Evolutionary conservation across 1,140 invertebrate species (phyloP).

Genomic region (Saccostrea glomerata): DNA sequence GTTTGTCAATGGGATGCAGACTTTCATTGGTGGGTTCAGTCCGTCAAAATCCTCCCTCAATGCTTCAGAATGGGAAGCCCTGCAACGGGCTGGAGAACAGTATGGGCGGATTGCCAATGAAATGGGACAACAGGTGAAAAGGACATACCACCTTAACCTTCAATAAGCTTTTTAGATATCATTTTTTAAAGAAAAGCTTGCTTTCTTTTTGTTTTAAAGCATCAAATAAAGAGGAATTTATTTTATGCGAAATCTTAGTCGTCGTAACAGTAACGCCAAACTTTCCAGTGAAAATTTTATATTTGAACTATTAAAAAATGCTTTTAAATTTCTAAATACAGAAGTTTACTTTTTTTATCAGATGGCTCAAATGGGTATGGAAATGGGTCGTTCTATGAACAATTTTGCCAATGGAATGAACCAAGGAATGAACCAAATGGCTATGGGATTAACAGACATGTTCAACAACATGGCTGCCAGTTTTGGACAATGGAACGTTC

Average conservation of each 20-base stretch:
- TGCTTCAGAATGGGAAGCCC: background rate
- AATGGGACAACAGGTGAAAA: slow-evolving; percentile 19
- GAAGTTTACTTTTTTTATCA: background rate
- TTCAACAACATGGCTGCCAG: slow-evolving; percentile 18
- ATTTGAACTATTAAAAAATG: too few species aligned
- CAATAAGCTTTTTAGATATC: too few species aligned
- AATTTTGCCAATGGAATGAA: background rate
- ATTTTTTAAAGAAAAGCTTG: too few species aligned
- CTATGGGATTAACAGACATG: background rate
- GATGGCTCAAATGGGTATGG: background rate
- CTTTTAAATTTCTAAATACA: too few species aligned
- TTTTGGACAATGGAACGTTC: slow-evolving; percentile 9
- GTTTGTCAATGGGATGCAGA: slow-evolving; percentile 39
- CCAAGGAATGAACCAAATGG: slow-evolving; percentile 24
- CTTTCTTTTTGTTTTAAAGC: too few species aligned
- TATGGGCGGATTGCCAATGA: background rate
- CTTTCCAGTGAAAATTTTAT: too few species aligned
- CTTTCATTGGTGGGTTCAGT: slow-evolving; percentile 14
- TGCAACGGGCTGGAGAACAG: background rate
- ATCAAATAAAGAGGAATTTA: too few species aligned
- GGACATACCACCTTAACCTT: too few species aligned
- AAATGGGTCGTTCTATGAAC: background rate
- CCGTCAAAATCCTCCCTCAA: slow-evolving; percentile 14
- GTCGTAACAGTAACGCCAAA: too few species aligned
- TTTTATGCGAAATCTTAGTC: too few species aligned